Conservation (phyloP, 2,113 vertebrate species). For the Tinamus guttatus region DNA sequence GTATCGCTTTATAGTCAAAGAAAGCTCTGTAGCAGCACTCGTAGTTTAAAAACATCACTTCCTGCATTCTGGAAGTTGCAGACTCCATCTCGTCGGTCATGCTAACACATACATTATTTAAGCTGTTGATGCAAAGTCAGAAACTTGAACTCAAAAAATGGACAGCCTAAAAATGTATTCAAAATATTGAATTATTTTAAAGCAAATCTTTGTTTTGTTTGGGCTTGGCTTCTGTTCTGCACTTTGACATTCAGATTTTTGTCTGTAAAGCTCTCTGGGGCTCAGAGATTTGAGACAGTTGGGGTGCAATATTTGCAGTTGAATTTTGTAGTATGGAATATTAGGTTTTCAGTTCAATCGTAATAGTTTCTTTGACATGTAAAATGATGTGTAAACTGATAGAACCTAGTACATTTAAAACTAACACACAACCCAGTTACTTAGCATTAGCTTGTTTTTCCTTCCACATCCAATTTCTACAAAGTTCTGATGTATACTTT, state of each 20-base stretch:
- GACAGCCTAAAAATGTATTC: background rate
- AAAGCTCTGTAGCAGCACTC: background rate
- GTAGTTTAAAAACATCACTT: fast-evolving
- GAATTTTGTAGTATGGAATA: background rate
- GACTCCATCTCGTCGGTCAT: background rate
- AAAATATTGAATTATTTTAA: background rate
- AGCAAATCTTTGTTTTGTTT: background rate
- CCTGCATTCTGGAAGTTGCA: background rate
- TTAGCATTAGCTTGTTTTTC: slow-evolving; percentile 4
- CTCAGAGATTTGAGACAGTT: background rate
- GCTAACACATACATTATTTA: background rate
- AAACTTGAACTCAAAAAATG: background rate
- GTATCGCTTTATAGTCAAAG: background rate
- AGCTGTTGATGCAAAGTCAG: background rate
- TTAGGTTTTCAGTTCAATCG: background rate
- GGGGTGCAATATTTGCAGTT: background rate
- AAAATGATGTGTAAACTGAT: background rate
- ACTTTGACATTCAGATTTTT: background rate
- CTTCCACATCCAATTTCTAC: background rate
- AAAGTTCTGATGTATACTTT: slow-evolving; percentile 16
- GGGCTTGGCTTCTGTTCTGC: background rate
- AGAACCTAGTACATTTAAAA: background rate
- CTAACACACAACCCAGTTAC: background rate
- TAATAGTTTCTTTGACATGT: background rate
- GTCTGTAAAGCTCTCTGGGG: background rate